These are phyloP conservation scores for Porites cylindrica DNA, from an alignment of 92 coral and sea anemone species.

Conservation along the genomic window DNA sequence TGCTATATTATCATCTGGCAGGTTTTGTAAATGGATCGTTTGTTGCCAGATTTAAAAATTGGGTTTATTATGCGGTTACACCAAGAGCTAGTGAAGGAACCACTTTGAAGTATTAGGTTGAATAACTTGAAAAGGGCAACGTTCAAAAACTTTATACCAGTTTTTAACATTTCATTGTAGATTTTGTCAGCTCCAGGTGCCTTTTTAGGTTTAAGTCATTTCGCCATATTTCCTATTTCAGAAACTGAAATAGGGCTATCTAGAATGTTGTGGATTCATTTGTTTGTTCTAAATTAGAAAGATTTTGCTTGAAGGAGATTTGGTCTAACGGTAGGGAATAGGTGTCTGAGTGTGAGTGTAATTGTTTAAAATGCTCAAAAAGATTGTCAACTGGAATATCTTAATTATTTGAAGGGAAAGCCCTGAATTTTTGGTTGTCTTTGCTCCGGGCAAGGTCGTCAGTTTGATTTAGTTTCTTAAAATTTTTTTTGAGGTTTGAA, in stretches of 20 bases:
- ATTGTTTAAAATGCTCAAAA: neutral
- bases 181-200: constrained; percentile 50
- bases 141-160: neutral
- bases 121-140: neutral
- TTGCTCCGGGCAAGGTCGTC: neutral
- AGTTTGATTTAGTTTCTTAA: neutral
- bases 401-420: no score
- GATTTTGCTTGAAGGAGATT: neutral
- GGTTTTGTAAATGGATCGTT: neutral
- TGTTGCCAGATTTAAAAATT: constrained; percentile 3
- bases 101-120: constrained; percentile 2
- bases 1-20: no score
- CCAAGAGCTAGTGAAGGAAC: constrained; percentile 2
- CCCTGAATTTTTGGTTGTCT: neutral
- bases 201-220: constrained; percentile 56
- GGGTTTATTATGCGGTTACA: neutral
- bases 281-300: neutral
- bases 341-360: neutral
- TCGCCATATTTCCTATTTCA: constrained; percentile 28
- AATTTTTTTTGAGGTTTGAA: no score
- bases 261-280: neutral
- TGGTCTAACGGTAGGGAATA: neutral
- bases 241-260: constrained; percentile 19
- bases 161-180: constrained; percentile 10
- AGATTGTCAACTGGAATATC: no score